phyloP scores from a whole-genome alignment of 1,140 invertebrate genomes.

The Procambarus clarkii region DNA sequence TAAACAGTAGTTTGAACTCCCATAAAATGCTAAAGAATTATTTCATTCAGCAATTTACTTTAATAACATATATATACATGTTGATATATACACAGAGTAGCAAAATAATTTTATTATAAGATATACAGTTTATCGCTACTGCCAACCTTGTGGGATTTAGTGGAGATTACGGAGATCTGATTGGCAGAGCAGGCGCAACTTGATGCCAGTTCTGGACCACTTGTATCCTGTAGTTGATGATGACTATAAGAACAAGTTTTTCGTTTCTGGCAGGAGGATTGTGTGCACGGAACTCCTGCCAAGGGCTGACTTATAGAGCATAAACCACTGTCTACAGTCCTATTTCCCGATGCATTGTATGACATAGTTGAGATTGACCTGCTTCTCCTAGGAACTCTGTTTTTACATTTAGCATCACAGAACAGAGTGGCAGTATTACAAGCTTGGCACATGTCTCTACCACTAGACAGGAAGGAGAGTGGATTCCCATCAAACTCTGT shows the following conservation, averaged over 20 bases:
- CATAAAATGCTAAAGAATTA: too few relatives aligned
- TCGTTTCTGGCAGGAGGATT: neutral
- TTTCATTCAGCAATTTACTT: too few relatives aligned
- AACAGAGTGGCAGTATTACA: neutral
- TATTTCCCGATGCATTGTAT: neutral
- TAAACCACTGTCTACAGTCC: neutral
- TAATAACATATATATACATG: neutral
- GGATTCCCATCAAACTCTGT: neutral
- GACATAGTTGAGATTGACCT: conserved; percentile 20
- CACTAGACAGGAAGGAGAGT: neutral
- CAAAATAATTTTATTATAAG: conserved; percentile 24
- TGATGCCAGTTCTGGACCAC: neutral
- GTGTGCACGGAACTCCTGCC: neutral
- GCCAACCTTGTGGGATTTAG: neutral
- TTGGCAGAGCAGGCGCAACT: neutral
- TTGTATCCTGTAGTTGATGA: neutral
- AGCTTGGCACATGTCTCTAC: conserved; percentile 15
- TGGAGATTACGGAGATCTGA: conserved; percentile 3
- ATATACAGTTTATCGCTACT: conserved; percentile 29
- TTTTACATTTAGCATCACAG: neutral
- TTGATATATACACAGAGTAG: neutral
- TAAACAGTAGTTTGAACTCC: too few relatives aligned
- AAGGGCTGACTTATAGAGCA: neutral
- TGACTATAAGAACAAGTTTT: neutral
- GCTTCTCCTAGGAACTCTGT: conserved; percentile 1